phyloP scores from a whole-genome alignment of 1,140 invertebrate species.

The Bombus difficillimus region DNA sequence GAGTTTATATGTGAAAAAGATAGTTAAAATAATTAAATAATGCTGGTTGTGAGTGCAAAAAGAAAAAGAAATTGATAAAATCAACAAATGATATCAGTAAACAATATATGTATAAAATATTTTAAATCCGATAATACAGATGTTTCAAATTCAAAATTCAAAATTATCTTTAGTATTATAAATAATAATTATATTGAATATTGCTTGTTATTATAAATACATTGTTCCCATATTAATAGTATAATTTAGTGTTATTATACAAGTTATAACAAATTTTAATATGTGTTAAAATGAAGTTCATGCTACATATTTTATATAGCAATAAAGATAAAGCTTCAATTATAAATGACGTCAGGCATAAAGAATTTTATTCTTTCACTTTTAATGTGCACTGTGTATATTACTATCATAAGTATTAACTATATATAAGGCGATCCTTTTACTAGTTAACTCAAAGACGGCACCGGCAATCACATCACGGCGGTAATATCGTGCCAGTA shows the following conservation, averaged over 20 bases:
- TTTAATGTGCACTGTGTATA: slow-evolving; percentile 13
- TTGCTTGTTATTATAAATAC: background rate
- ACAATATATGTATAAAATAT: slow-evolving; percentile 5
- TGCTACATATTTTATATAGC: slow-evolving; percentile 23
- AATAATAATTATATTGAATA: background rate
- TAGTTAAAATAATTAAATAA: background rate
- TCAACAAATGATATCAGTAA: background rate
- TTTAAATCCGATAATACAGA: background rate
- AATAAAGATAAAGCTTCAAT: slow-evolving; percentile 5
- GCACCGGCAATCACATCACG: background rate
- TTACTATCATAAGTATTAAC: slow-evolving; percentile 11
- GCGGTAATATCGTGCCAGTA: background rate
- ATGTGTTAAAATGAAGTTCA: slow-evolving; percentile 21
- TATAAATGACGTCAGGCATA: slow-evolving; percentile 31
- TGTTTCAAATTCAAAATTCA: background rate
- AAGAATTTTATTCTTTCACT: background rate
- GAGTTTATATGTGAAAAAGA: too few relatives aligned
- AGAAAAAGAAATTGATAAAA: background rate
- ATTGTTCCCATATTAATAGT: background rate
- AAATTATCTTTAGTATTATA: background rate
- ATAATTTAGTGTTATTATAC: slow-evolving; percentile 25
- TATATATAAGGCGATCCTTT: slow-evolving; percentile 5
- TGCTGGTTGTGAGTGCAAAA: background rate
- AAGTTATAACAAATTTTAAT: slow-evolving; percentile 9
- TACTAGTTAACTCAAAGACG: background rate